Evolutionary conservation across 1,140 invertebrate species (phyloP).

Genomic region (Steinernema khuongi): DNA sequence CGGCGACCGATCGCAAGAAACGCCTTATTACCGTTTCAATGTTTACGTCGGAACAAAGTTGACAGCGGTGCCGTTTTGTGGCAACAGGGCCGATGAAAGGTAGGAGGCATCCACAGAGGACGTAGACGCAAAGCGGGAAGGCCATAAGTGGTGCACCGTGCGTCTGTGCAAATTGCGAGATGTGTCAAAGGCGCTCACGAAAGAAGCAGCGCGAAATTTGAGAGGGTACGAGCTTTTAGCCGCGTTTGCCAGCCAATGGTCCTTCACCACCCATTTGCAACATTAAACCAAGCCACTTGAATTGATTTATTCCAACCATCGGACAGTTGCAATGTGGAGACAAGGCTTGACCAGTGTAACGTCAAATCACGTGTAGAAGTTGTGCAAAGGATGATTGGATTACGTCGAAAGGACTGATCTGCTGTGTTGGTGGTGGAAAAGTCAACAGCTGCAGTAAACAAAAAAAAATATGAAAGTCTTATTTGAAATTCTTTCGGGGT

Average conservation of each 20-base stretch:
- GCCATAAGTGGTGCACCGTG: not conserved
- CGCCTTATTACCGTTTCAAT: not conserved
- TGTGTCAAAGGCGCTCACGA: not conserved
- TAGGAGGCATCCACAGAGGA: not conserved
- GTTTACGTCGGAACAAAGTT: not conserved
- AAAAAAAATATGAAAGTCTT: not conserved
- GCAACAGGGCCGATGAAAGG: not conserved
- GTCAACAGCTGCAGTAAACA: not conserved
- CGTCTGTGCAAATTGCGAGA: not conserved
- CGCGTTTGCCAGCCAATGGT: not conserved
- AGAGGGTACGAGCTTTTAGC: not conserved
- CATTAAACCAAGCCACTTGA: not conserved
- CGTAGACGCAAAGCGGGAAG: not conserved
- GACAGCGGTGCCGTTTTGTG: not conserved
- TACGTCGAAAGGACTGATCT: not conserved
- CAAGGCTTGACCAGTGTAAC: not conserved
- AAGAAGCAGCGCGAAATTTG: constrained; percentile 5
- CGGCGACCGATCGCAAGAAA: not conserved
- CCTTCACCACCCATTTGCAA: not conserved
- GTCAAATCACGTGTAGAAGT: not conserved
- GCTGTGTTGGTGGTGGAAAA: not conserved
- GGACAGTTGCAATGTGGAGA: not conserved
- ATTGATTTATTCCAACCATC: not conserved
- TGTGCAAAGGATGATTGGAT: not conserved
- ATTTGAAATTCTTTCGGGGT: too few relatives aligned